Base-by-base conservation (phyloP, 2,797 vertebrate genomes). In the Coendou prehensilis region DNA sequence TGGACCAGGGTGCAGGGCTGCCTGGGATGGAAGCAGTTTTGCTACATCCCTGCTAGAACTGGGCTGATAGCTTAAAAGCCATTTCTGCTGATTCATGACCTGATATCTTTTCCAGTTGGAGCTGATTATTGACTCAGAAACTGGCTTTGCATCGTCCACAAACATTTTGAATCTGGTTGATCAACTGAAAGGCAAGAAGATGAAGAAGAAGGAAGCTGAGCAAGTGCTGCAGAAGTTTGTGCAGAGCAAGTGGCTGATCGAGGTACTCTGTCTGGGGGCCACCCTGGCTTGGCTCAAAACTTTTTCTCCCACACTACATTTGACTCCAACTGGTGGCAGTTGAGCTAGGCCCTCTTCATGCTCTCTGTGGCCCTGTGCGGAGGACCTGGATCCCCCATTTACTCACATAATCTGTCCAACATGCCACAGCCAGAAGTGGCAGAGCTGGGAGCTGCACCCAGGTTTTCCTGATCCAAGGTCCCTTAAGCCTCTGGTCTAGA, bases 141-240 rank as follows among this genome's bases (percentile, higher is more conserved):
- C 97, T 1, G 99, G 99, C 84, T 99, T 98, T 88, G 99, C 99
- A 0, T 99, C 99, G 56, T 99, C 99, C 95, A 99, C 99, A 1
- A 99, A 99, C 91, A 99, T 99, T 69, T 98, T 99, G 97, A 99
- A 99, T 98, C 98, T 98, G 69, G 98, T 99, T 0, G 99, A 99
- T 98, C 98, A 99, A 63, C 98, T 99, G 76, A 99, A 99, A 91
- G 98, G 98, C 87, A 99, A 99, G 97, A 99, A 99, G 98, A 99
- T 99, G 98, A 99, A 99, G 98, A 99, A 99, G 98, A 99, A 99
- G n/a, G 99, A 99, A 96, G 99, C 98, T 0, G 99, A 99, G 96
- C 99, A 99, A 33, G 98, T 99, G 37, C 97, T 99, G 50, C 99
- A 99, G 97, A 98, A 98, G 93, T 99, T 99, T 20, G 99, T 99